Evolutionary conservation across 2,113 vertebrate species (phyloP).

Genomic region (Myanophis thanlyinensis): DNA sequence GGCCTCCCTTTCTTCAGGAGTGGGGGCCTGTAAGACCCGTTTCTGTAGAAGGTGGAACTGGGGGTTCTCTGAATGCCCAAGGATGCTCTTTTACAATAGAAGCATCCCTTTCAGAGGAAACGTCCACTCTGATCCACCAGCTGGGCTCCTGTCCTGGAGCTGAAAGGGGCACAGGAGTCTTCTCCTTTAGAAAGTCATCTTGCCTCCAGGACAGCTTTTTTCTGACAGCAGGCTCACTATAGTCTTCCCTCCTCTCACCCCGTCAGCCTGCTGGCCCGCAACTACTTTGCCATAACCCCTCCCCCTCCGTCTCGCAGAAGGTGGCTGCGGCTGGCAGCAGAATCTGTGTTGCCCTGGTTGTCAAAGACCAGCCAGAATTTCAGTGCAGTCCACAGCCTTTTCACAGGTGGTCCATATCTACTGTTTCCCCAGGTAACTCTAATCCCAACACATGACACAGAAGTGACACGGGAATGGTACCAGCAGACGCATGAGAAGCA

Average conservation of each 20-base stretch:
- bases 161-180: neutral
- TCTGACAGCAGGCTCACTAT: too few relatives aligned
- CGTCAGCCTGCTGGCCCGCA: neutral
- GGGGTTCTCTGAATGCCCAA: too few relatives aligned
- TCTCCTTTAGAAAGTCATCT: neutral
- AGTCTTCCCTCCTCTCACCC: neutral
- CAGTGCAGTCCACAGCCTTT: neutral
- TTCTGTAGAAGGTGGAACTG: neutral
- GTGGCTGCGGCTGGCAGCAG: neutral
- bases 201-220: neutral
- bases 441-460: conserved; percentile 97
- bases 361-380: neutral
- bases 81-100: neutral
- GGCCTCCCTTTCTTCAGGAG: neutral
- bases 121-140: too few relatives aligned
- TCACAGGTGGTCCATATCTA: neutral
- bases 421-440: conserved; percentile 83
- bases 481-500: conserved; percentile 97
- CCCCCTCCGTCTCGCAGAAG: fast-evolving
- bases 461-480: conserved; percentile 98
- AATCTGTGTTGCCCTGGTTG: neutral
- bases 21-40: neutral
- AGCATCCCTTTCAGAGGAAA: too few relatives aligned
- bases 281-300: too few relatives aligned
- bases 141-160: too few relatives aligned